Evolutionary conservation across 2,113 vertebrate species (phyloP), one percentile per base, ranked within the genome.

Genomic region (Microtus richardsoni): DNA sequence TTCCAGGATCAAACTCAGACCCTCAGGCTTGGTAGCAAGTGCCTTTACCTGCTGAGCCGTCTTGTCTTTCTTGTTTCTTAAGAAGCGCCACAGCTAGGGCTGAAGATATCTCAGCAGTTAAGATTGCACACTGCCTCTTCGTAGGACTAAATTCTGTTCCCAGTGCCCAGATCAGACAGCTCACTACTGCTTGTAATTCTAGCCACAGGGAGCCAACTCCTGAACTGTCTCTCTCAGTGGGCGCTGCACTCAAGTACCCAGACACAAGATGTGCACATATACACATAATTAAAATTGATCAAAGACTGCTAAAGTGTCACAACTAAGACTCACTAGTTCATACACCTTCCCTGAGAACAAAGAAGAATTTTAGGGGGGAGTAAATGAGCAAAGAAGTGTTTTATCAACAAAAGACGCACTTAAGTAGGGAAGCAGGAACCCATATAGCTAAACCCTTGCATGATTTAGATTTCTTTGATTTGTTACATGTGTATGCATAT

Each of bases 61-160:
- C 33, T 89, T 85, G 84, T 96, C 91, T 93, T 21, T 87, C 75
- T 70, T 94, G 94, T 94, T 52, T 60, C 60, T 7, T 91, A 87
- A 94, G 52, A 84, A 36, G 21, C 52, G 41, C 26, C 62, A 62
- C 39, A 80, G 52, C 54, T 60, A 6, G 52, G 4, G 3, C 54
- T 39, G 22, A 22, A 60, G 52, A 14, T n/a, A 21, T 54, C 22
- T 26, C 54, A 82, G 54, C 22, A 41, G 13, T 62, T 83, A 41
- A 62, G n/a, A 24, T 8, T 60, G 24, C 54, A 83, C 24, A 41
- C 54, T 83, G 58, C n/a, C 28, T 58, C 26, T 28, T n/a, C 79
- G 39, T 22, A 80, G 52, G 36, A 58, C 52, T n/a, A n/a, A 80
- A n/a, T 60, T 39, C 78, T 26, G 79, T 52, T 58, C 52, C 49